Conservation (phyloP, 1,140 invertebrate species). For the Acromyrmex heyeri region DNA sequence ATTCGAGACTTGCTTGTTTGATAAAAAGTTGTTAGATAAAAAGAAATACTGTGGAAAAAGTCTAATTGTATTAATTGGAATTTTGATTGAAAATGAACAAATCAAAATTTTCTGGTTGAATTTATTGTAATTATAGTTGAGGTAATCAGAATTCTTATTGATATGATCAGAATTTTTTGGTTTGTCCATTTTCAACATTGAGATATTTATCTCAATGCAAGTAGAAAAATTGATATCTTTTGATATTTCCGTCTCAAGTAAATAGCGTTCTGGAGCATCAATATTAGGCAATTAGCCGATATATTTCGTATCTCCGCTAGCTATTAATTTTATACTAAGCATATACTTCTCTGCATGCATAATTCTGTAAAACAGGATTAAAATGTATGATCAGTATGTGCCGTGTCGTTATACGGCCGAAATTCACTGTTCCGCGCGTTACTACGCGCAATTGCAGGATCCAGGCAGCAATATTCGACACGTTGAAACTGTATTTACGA, state of each 20-base stretch:
- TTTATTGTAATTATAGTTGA: too few relatives aligned
- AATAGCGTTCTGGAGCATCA: background rate
- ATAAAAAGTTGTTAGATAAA: background rate
- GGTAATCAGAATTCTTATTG: too few relatives aligned
- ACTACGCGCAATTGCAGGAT: slow-evolving; percentile 30
- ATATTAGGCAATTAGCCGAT: slow-evolving; percentile 1
- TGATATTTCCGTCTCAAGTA: background rate
- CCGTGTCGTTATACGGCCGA: slow-evolving; percentile 29
- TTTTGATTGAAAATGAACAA: too few relatives aligned
- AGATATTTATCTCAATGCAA: background rate
- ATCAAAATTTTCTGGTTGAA: too few relatives aligned
- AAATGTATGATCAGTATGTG: slow-evolving; percentile 23
- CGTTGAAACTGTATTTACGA: slow-evolving; percentile 37
- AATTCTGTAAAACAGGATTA: slow-evolving; percentile 40
- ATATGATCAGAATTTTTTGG: too few relatives aligned
- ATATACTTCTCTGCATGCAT: slow-evolving; percentile 68
- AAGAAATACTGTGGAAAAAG: background rate
- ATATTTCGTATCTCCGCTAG: slow-evolving; percentile 69
- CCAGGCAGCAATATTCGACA: slow-evolving; percentile 18
- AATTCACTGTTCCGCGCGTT: slow-evolving; percentile 48
- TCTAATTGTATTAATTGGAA: too few relatives aligned
- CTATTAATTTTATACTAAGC: slow-evolving; percentile 46
- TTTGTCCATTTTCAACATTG: too few relatives aligned
- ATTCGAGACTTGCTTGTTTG: background rate
- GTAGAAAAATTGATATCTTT: background rate